Evolutionary conservation across 1,140 invertebrate genomes (phyloP).

Genomic region (Bacillus rossius): DNA sequence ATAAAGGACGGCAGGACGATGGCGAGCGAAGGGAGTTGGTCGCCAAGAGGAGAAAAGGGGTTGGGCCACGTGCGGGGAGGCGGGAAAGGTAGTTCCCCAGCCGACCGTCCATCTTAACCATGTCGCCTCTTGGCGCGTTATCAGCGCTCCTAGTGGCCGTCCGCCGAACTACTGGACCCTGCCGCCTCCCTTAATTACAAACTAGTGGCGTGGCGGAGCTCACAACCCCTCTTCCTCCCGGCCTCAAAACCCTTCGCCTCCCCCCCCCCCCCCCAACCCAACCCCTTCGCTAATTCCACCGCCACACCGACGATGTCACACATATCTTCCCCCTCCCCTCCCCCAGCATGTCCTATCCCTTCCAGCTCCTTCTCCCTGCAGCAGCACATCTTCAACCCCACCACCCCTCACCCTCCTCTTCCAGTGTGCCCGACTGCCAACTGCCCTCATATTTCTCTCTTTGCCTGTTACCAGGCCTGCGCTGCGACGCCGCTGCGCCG

Average conservation of each 20-base stretch:
- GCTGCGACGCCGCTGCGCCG: too few relatives aligned
- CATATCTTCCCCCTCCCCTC: background rate
- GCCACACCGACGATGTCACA: conserved; percentile 6
- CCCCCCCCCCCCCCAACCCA: too few relatives aligned
- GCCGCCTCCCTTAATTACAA: conserved; percentile 13
- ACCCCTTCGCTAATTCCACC: too few relatives aligned
- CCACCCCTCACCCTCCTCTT: background rate
- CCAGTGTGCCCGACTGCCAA: too few relatives aligned
- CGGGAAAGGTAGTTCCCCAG: conserved; percentile 1
- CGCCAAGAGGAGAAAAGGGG: background rate
- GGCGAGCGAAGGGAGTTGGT: background rate
- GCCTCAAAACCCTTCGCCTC: too few relatives aligned
- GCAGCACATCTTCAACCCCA: background rate
- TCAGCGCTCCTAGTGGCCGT: background rate
- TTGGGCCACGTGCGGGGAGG: background rate
- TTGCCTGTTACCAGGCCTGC: too few relatives aligned
- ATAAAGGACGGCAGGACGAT: too few relatives aligned
- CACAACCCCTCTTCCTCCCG: too few relatives aligned
- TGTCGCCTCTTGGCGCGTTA: conserved; percentile 1
- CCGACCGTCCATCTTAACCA: conserved; percentile 2
- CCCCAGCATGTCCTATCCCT: background rate
- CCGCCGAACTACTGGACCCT: conserved; percentile 11
- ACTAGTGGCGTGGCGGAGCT: conserved; percentile 5
- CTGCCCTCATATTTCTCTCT: too few relatives aligned
- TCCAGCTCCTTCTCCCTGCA: background rate